phyloP scores from a whole-genome alignment of 1,140 invertebrate species.

The Globodera rostochiensis region DNA sequence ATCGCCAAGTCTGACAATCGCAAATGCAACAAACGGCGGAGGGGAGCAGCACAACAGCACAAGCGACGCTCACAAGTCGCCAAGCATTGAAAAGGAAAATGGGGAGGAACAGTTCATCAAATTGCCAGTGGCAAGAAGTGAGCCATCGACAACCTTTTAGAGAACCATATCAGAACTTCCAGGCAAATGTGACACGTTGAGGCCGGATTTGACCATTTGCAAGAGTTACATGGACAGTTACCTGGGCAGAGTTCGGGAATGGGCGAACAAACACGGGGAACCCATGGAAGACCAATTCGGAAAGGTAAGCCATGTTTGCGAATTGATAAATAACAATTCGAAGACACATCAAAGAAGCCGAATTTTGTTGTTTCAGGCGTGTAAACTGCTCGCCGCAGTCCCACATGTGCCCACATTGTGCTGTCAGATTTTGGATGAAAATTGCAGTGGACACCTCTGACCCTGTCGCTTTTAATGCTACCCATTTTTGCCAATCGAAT shows the following conservation, averaged over 20 bases:
- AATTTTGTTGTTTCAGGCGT: constrained; percentile 37
- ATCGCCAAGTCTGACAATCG: background rate
- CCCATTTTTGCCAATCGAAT: background rate
- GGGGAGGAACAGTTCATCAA: constrained; percentile 8
- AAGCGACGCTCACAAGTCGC: background rate
- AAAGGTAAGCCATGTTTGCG: constrained; percentile 33
- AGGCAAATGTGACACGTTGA: constrained; percentile 34
- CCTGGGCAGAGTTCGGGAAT: constrained; percentile 40
- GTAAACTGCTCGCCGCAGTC: constrained; percentile 45
- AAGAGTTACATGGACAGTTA: constrained; percentile 49
- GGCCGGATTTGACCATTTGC: constrained; percentile 45
- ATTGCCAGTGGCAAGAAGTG: constrained; percentile 25
- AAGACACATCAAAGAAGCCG: background rate
- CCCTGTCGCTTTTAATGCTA: background rate
- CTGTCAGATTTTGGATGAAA: constrained; percentile 47
- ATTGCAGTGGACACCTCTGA: constrained; percentile 44
- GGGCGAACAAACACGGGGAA: constrained; percentile 50
- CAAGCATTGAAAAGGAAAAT: background rate
- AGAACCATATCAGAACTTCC: background rate
- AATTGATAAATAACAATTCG: constrained; percentile 9
- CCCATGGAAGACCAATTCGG: constrained; percentile 46
- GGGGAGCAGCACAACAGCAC: background rate
- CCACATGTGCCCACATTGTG: constrained; percentile 51
- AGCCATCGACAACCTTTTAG: background rate
- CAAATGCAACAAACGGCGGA: background rate